Base-by-base conservation (phyloP, 2,113 vertebrate species). In the Forbesichthys papilliferus region DNA sequence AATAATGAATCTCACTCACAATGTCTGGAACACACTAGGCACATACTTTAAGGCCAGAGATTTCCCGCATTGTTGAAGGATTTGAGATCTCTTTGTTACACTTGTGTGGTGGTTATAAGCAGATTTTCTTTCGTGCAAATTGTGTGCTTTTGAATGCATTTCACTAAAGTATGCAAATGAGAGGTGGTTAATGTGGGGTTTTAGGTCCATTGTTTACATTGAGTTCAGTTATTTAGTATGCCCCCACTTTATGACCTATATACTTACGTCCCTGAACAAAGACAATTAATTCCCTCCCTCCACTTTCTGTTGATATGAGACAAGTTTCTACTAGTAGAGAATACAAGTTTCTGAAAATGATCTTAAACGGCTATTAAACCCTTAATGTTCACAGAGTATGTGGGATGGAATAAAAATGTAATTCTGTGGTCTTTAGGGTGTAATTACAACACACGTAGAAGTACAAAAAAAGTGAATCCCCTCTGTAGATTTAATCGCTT, bases 301-400 rank as follows among this genome's bases (percentile, higher is more conserved):
- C 60, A 18, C 12, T 72, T 86, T 77, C 54, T 82, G 66, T 81
- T 57, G 72, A 81, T 80, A 77, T 74, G 52, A 64, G 67, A 70
- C 89, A 88, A 77, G 90, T 75, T 82, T 67, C 27, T 71, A 72
- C 91, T 64, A 89, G 91, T 46, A 42, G 65, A 69, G 58, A 42
- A 51, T 53, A 69, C 65, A 67, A n/a, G 14, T 61, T n/a, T 33
- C 66, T 81, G 68, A 63, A 76, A 67, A 74, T 78, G 72, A 63
- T 61, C 54, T 48, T 54, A 60, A 71, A 69, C 66, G 71, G 69
- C 73, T 83, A 74, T 80, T 83, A 81, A 83, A 77, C 69, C 48
- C 57, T 61, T 68, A 66, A 74, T 77, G 73, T 78, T 82, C 68
- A 27, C 66, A 53, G 64, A 62, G 64, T 69, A 76, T 69, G 79